These are phyloP conservation scores for Hyposoter dolosus DNA, from an alignment of 2,888 invertebrate species.

Conservation along the genomic window DNA sequence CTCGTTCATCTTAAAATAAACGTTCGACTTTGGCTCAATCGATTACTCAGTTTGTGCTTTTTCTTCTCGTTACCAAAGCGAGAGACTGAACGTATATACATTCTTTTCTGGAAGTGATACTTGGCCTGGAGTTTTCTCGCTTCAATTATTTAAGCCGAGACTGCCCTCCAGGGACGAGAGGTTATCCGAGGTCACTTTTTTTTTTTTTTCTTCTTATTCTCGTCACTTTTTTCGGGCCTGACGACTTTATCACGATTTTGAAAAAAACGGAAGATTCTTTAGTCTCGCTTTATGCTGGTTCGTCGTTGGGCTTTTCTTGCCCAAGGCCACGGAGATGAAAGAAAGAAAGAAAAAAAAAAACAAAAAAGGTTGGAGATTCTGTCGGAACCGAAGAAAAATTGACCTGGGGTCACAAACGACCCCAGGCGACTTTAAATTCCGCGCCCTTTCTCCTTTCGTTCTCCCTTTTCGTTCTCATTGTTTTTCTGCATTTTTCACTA, in stretches of 20 bases:
- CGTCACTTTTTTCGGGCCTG: slow-evolving; percentile 3
- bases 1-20: background rate
- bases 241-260: background rate
- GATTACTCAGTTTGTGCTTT: background rate
- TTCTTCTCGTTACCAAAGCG: slow-evolving; percentile 2
- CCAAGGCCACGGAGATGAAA: background rate
- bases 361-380: background rate
- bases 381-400: background rate
- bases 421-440: no score
- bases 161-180: background rate
- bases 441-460: no score
- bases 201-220: background rate
- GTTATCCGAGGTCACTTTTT: slow-evolving; percentile 40
- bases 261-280: background rate
- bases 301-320: background rate
- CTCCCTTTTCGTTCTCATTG: no score
- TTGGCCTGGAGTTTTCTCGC: background rate
- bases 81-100: slow-evolving; percentile 1
- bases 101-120: background rate
- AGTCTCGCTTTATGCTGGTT: background rate
- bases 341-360: background rate
- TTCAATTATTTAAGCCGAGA: slow-evolving; percentile 31
- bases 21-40: background rate
- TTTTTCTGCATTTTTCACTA: no score
- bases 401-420: no score